Base-by-base conservation (phyloP, 2,888 invertebrate genomes). In the Melieria picta region DNA sequence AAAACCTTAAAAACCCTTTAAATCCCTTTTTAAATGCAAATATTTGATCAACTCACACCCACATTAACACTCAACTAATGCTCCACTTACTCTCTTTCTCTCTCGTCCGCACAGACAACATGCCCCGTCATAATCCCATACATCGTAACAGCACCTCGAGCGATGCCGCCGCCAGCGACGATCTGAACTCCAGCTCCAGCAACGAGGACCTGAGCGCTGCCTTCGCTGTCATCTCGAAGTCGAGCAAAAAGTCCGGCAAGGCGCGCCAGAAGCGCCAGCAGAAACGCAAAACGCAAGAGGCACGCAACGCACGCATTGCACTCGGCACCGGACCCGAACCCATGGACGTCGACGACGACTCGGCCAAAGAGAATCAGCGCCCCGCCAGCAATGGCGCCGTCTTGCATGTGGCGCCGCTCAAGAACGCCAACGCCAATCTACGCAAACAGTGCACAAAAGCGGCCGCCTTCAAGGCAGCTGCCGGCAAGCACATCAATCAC, bases 101-200 rank as follows among this genome's bases (percentile, higher is more conserved):
- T 58, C 47, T 9, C 57, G 9, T 30, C 57, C 46, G 3, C 79
- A 1, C 74, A 81, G 81, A 80, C 75, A 79, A 78, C 76, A 78
- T 79, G 72, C 73, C 79, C 63, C 78, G 80, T 74, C 81, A 83
- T 77, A 81, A 81, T 79, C 78, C 81, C 16, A 77, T 79, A 0
- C 84, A 84, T 76, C 82, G 83, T 58, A 85, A 83, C 61, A 85
- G 83, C 76, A 80, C 82, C 71, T 80, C 83, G 65, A 85, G 82
- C 74, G 83, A 83, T 75, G 72, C 81, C 45, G 79, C 81, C 62
- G 79, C 71, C 61, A 76, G 77, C 72, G 84, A 84, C 75, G 85
- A 83, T 55, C 79, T 83, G 5, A 80, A 81, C 66, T 84, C 81
- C 9, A 75, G 74, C n/a, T 79, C 76, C 43, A 82, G 82, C 58